These are phyloP conservation scores for Eira barbara DNA, from an alignment of 2,113 vertebrate genomes.

Conservation along the genomic window DNA sequence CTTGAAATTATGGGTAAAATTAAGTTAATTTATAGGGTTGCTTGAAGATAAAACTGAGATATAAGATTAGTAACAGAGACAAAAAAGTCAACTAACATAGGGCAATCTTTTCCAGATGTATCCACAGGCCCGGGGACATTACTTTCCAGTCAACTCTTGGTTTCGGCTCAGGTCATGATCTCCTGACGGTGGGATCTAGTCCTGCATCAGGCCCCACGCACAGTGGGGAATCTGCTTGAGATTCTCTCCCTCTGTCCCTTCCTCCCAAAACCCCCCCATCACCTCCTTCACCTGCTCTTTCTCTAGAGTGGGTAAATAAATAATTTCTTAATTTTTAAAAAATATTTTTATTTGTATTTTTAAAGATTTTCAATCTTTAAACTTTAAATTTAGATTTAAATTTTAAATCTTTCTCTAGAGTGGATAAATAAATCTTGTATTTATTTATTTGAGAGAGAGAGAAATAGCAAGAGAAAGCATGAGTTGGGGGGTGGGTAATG, in stretches of 20 bases:
- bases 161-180: neutral
- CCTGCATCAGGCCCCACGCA: neutral
- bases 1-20: neutral
- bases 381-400: no score
- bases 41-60: neutral
- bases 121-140: neutral
- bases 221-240: neutral
- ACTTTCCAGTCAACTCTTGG: neutral
- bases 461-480: no score
- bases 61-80: neutral
- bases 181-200: neutral
- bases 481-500: no score
- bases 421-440: no score
- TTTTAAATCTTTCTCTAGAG: no score
- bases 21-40: neutral
- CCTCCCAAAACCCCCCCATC: neutral
- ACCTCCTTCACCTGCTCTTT: neutral
- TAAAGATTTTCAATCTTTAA: no score
- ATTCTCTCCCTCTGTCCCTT: neutral
- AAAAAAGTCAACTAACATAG: neutral
- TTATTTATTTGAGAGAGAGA: no score
- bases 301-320: neutral
- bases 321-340: neutral
- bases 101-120: neutral
- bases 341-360: neutral